phyloP scores from a whole-genome alignment of 2,113 vertebrate species.

The Hystrix cristata region DNA sequence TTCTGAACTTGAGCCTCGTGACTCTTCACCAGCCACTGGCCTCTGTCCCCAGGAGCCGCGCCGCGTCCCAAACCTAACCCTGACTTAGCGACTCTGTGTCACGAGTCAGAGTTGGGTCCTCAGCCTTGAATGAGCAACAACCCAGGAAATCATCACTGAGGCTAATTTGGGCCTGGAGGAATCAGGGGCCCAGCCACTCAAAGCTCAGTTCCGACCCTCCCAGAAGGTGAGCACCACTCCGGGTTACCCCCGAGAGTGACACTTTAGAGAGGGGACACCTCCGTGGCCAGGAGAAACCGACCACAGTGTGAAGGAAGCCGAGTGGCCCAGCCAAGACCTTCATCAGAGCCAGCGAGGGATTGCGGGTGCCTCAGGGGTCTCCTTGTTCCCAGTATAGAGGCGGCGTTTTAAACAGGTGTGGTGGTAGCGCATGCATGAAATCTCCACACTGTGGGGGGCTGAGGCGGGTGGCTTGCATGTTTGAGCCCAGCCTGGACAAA shows the following conservation, averaged over 20 bases:
- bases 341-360: not conserved
- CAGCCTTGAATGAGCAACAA: not conserved
- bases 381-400: not conserved
- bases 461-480: not conserved
- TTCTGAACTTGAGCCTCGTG: too few species aligned
- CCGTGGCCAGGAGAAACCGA: not conserved
- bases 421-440: not conserved
- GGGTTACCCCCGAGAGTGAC: not conserved
- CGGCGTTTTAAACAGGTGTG: not conserved
- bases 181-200: fast-evolving
- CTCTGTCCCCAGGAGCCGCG: not conserved
- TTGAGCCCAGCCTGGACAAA: not conserved
- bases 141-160: fast-evolving
- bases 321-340: not conserved
- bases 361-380: not conserved
- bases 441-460: not conserved
- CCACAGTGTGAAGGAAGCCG: not conserved
- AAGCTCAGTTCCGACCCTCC: not conserved
- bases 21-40: not conserved
- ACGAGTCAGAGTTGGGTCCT: not conserved
- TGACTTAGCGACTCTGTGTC: not conserved
- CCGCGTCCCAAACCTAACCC: not conserved
- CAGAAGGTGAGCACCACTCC: not conserved
- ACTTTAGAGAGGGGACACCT: not conserved
- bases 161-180: too few species aligned